Conservation (phyloP, 1,140 invertebrate genomes). For the Tetramorium parvispinum region DNA sequence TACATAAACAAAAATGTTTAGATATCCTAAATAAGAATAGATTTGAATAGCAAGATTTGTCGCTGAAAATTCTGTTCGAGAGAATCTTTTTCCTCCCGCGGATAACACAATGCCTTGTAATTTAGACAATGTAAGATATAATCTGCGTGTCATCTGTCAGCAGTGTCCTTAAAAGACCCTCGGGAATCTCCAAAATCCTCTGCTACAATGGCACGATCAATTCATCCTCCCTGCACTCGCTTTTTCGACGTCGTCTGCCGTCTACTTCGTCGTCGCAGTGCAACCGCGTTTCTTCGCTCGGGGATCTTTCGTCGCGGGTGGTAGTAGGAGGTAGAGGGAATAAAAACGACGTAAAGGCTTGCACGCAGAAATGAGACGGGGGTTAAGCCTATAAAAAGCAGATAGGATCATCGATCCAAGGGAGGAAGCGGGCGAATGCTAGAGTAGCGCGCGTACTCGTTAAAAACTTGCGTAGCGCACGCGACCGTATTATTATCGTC, state of each 20-base stretch:
- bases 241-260: conserved; percentile 40
- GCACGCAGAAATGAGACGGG: conserved; percentile 52
- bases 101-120: conserved; percentile 24
- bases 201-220: conserved; percentile 52
- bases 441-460: conserved; percentile 20
- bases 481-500: conserved; percentile 47
- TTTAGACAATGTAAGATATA: conserved; percentile 44
- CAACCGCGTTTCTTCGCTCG: conserved; percentile 36
- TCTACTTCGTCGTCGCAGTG: conserved; percentile 6
- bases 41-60: background rate
- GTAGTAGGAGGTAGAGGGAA: background rate
- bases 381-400: conserved; percentile 43
- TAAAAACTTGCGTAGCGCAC: conserved; percentile 46
- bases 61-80: background rate
- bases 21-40: background rate
- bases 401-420: conserved; percentile 54
- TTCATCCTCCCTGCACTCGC: conserved; percentile 34
- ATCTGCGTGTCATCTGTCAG: conserved; percentile 55
- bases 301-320: conserved; percentile 6
- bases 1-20: background rate
- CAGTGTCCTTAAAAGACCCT: conserved; percentile 41
- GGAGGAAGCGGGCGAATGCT: conserved; percentile 8
- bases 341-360: conserved; percentile 45
- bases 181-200: conserved; percentile 43
- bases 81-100: background rate